These are phyloP conservation scores for Phylloscopus collybita DNA, from an alignment of 2,797 vertebrate species.

Conservation along the genomic window DNA sequence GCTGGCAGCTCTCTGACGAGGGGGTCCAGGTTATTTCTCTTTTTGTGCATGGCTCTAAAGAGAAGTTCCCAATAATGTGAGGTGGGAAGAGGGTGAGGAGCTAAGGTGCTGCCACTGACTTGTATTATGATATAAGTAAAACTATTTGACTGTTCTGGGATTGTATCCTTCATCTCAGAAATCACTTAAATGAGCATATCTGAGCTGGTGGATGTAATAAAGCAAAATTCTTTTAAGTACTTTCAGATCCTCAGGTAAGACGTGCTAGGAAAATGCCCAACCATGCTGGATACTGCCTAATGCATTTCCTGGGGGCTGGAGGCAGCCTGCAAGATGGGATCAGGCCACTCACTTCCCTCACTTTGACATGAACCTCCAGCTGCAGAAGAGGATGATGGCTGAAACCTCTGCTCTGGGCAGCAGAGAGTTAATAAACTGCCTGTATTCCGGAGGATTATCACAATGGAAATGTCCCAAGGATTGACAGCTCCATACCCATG, in stretches of 20 bases:
- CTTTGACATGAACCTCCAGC: background rate
- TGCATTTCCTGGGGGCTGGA: fast-evolving
- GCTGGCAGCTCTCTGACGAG: background rate
- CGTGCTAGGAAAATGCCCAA: background rate
- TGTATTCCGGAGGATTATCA: background rate
- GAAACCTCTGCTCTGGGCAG: background rate
- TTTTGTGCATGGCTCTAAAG: background rate
- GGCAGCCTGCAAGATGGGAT: background rate
- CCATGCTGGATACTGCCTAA: background rate
- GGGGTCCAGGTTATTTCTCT: background rate
- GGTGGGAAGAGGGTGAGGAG: background rate
- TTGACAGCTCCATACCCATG: constrained; percentile 52
- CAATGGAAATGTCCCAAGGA: constrained; percentile 36
- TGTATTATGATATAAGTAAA: background rate
- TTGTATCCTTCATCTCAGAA: background rate
- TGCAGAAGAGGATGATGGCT: background rate
- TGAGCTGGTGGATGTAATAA: background rate
- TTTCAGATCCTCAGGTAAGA: constrained; percentile 33
- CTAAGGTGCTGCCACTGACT: background rate
- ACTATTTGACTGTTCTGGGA: background rate
- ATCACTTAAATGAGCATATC: background rate
- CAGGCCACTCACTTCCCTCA: fast-evolving
- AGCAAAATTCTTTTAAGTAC: constrained; percentile 12
- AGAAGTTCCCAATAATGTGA: background rate
- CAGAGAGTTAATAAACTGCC: constrained; percentile 14